phyloP scores from a whole-genome alignment of 2,113 vertebrate species.

The Brachyistius frenatus region DNA sequence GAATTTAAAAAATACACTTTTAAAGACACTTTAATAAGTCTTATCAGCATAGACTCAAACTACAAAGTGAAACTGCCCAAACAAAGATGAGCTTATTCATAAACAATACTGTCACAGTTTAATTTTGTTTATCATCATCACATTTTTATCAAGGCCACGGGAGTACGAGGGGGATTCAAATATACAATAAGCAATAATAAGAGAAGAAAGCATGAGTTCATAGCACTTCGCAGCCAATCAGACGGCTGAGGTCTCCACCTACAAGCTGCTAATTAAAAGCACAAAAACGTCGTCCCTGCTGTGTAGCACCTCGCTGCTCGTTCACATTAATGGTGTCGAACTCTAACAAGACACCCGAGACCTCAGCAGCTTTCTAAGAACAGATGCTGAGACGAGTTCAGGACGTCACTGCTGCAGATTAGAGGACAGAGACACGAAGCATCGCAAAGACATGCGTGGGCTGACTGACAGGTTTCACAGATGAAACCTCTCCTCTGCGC shows the following conservation, averaged over 20 bases:
- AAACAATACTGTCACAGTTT: neutral
- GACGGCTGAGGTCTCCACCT: neutral
- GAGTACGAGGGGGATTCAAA: neutral
- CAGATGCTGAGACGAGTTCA: constrained; percentile 34
- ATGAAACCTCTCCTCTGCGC: neutral
- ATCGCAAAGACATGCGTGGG: neutral
- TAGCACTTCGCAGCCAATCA: constrained; percentile 8
- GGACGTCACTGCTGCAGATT: constrained; percentile 24
- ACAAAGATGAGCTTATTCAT: too few relatives aligned
- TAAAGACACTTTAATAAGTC: too few relatives aligned
- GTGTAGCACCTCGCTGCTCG: constrained; percentile 14
- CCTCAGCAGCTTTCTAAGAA: constrained; percentile 34
- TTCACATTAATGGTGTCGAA: constrained; percentile 24
- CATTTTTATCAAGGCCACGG: neutral
- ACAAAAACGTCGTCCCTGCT: constrained; percentile 15
- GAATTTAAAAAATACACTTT: too few relatives aligned
- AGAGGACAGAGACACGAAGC: constrained; percentile 10
- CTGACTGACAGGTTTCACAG: neutral
- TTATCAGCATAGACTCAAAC: too few relatives aligned
- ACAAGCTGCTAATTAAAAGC: constrained; percentile 33
- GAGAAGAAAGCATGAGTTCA: neutral
- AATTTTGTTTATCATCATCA: neutral
- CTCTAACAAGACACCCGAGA: constrained; percentile 53
- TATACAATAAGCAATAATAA: neutral
- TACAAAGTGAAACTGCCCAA: too few relatives aligned